phyloP scores from a whole-genome alignment of 2,888 invertebrate species.

The Cryptophagus acutangulus region DNA sequence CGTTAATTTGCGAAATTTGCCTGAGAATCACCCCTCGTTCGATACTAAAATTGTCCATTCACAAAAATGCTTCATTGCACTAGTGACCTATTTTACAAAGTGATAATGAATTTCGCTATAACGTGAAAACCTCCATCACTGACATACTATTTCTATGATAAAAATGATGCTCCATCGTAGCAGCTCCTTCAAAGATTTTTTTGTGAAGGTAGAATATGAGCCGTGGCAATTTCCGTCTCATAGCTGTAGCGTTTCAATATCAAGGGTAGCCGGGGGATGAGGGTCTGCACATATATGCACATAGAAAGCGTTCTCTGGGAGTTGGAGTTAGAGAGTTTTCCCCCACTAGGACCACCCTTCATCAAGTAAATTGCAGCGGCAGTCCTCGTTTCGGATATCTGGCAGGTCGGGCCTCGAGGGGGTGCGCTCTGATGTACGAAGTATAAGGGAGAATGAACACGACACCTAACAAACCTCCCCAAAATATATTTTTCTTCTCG shows the following conservation, averaged over 20 bases:
- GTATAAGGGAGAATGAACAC: conserved; percentile 11
- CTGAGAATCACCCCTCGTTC: no score
- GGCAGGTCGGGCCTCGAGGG: conserved; percentile 44
- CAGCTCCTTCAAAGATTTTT: no score
- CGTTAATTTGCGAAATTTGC: no score
- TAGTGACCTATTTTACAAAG: no score
- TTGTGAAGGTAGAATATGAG: conserved; percentile 7
- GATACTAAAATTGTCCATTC: no score
- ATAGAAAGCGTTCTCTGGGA: not conserved
- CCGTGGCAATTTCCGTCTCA: conserved; percentile 7
- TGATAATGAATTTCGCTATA: no score
- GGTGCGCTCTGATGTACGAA: conserved; percentile 22
- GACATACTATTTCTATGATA: no score
- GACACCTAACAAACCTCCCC: conserved; percentile 7
- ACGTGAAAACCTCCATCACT: no score
- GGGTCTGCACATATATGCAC: conserved; percentile 1
- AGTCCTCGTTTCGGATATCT: conserved; percentile 47
- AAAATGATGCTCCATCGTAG: no score
- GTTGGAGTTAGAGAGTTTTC: conserved; percentile 4
- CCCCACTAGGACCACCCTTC: conserved; percentile 41
- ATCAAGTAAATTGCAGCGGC: conserved; percentile 48
- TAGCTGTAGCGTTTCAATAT: conserved; percentile 9
- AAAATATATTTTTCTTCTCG: no score
- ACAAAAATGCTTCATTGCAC: no score
- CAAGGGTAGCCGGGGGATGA: no score